These are phyloP conservation scores for Philypnodon macrostomus DNA, from an alignment of 2,797 vertebrate species.

Conservation along the genomic window DNA sequence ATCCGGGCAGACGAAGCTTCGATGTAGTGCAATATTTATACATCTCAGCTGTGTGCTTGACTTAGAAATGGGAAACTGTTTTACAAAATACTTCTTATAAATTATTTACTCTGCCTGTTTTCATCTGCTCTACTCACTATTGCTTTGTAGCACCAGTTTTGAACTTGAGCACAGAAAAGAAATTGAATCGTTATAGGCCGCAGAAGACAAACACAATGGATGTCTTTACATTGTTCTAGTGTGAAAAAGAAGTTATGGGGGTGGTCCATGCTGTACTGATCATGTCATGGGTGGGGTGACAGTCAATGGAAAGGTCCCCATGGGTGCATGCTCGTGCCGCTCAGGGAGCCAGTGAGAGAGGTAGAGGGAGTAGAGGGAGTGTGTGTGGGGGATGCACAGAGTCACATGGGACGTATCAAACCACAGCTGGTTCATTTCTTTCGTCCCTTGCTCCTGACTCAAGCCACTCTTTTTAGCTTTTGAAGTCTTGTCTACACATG, in stretches of 20 bases:
- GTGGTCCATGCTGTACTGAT: constrained; percentile 38
- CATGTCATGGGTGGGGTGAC: constrained; percentile 74
- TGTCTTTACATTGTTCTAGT: not conserved
- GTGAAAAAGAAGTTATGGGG: not conserved
- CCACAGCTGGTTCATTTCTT: constrained; percentile 72
- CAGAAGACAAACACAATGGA: not conserved
- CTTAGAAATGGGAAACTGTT: constrained; percentile 53
- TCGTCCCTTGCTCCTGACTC: constrained; percentile 54
- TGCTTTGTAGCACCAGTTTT: constrained; percentile 16
- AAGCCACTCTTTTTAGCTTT: constrained; percentile 36
- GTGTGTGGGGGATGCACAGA: constrained; percentile 29
- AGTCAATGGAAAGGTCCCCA: constrained; percentile 51
- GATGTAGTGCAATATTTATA: constrained; percentile 63
- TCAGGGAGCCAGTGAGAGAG: constrained; percentile 38
- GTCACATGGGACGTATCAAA: constrained; percentile 65
- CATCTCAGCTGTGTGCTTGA: constrained; percentile 47
- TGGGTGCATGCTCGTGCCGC: constrained; percentile 51
- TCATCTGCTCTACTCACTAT: constrained; percentile 29
- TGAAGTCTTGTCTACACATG: constrained; percentile 29
- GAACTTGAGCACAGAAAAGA: constrained; percentile 5
- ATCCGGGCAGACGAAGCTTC: constrained; percentile 47
- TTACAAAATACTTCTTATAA: constrained; percentile 56
- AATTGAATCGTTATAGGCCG: not conserved
- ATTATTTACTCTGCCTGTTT: constrained; percentile 55
- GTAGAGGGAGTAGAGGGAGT: constrained; percentile 22